Evolutionary conservation across 2,797 vertebrate genomes (phyloP).

Genomic region (Antrozous pallidus): DNA sequence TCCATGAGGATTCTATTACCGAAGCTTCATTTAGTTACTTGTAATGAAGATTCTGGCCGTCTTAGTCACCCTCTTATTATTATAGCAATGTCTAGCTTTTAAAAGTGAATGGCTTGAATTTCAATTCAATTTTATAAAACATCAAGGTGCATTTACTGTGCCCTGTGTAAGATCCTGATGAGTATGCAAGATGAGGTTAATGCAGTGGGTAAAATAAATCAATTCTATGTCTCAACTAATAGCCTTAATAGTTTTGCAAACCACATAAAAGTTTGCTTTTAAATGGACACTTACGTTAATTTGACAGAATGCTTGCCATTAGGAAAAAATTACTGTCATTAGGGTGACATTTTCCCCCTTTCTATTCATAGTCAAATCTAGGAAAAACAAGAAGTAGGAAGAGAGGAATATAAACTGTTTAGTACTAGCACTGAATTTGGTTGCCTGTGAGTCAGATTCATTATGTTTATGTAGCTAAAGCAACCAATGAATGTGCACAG

Average conservation of each 20-base stretch:
- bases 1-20: conserved; percentile 48
- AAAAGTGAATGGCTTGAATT: conserved; percentile 40
- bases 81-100: conserved; percentile 60
- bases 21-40: conserved; percentile 56
- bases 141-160: conserved; percentile 74
- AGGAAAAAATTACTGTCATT: conserved; percentile 77
- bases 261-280: conserved; percentile 74
- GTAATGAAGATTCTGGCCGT: conserved; percentile 61
- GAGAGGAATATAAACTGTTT: conserved; percentile 42
- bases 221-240: conserved; percentile 76
- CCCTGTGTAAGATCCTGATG: conserved; percentile 62
- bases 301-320: conserved; percentile 69
- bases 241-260: conserved; percentile 73
- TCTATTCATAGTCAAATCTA: conserved; percentile 59
- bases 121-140: conserved; percentile 61
- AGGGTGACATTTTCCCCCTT: conserved; percentile 53
- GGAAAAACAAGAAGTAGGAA: conserved; percentile 54
- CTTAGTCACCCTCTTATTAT: conserved; percentile 59
- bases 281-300: conserved; percentile 71
- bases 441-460: conserved; percentile 43
- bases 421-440: conserved; percentile 36
- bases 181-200: conserved; percentile 76
- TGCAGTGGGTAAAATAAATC: conserved; percentile 78
- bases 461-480: conserved; percentile 28
- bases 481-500: conserved; percentile 43